Conservation (phyloP, 2,888 invertebrate genomes). For the Candidula unifasciata region DNA sequence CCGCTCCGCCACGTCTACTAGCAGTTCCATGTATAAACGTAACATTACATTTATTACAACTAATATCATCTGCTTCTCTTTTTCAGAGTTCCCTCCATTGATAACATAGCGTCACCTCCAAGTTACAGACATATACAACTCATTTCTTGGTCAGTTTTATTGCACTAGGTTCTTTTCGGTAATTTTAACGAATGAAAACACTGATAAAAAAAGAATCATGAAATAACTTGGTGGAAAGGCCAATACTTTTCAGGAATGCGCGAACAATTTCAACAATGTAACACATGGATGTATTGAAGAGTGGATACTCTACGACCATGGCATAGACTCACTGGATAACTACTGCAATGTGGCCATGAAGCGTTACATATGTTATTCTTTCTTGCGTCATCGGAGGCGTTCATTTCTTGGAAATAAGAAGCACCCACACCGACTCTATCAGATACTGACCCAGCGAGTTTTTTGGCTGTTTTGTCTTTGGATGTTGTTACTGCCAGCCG, state of each 20-base stretch:
- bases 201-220: not conserved
- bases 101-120: too few relatives aligned
- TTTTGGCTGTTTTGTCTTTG: not conserved
- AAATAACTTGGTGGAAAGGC: not conserved
- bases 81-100: too few relatives aligned
- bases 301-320: not conserved
- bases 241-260: not conserved
- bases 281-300: not conserved
- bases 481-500: conserved; percentile 4
- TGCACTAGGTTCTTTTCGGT: not conserved
- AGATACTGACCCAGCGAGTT: not conserved
- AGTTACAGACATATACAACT: not conserved
- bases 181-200: not conserved
- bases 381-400: conserved; percentile 37
- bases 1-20: too few relatives aligned
- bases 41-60: too few relatives aligned
- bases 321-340: conserved; percentile 1
- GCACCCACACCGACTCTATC: not conserved
- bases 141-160: not conserved
- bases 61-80: too few relatives aligned
- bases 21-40: too few relatives aligned
- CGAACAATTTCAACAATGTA: not conserved
- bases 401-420: not conserved
- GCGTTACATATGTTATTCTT: conserved; percentile 40
- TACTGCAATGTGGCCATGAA: conserved; percentile 43